Evolutionary conservation across 2,888 invertebrate species (phyloP).

Genomic region (Nezara viridula): DNA sequence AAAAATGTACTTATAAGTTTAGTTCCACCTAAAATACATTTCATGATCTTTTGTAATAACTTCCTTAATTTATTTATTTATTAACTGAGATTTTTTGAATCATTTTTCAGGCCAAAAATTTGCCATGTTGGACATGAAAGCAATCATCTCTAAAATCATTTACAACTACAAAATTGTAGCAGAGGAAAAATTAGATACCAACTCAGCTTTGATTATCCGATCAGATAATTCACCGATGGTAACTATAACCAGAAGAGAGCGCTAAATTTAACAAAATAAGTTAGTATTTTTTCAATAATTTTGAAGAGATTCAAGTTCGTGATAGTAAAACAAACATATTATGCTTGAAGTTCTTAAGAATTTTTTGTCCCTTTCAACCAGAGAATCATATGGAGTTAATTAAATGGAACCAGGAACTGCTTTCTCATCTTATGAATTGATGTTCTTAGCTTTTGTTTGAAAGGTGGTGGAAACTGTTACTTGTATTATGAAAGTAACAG

Average conservation of each 20-base stretch:
- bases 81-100: neutral
- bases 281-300: neutral
- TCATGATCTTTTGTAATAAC: no score
- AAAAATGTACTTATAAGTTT: no score
- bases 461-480: neutral
- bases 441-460: neutral
- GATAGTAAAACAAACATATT: neutral
- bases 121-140: slow-evolving; percentile 52
- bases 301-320: neutral
- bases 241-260: neutral
- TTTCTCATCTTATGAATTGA: neutral
- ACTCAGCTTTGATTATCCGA: slow-evolving; percentile 31
- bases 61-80: no score
- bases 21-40: no score
- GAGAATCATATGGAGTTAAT: neutral
- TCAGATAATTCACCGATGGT: slow-evolving; percentile 43
- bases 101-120: slow-evolving; percentile 51
- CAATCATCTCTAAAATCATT: slow-evolving; percentile 25
- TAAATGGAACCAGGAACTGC: neutral
- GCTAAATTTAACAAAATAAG: neutral
- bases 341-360: neutral
- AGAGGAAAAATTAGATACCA: slow-evolving; percentile 34
- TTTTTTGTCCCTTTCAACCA: neutral
- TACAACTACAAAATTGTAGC: slow-evolving; percentile 27
- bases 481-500: neutral